Percentiles rank a stretch among this genome's conserved stretches.
Evolutionary conservation across 2,797 vertebrate species (phyloP).

Genomic region (Hipposideros larvatus): DNA sequence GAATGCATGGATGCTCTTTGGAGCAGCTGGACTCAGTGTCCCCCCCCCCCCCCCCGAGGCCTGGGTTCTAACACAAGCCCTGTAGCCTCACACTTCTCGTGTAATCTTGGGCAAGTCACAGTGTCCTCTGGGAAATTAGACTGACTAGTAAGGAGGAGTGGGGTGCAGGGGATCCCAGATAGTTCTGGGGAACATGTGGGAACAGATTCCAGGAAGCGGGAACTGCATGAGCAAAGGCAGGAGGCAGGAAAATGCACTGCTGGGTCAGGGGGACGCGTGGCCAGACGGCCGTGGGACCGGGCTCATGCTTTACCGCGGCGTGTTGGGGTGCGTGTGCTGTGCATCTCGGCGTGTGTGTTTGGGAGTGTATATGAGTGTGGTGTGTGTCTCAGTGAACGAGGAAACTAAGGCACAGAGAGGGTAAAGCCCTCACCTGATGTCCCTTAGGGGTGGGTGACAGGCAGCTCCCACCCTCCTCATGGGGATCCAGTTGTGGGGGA

Average conservation of each 20-base stretch:
- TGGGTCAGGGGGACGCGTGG: not conserved
- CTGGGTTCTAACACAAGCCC: not conserved
- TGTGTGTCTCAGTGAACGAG: not conserved
- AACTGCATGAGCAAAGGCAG: not conserved
- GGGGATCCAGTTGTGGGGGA: not conserved
- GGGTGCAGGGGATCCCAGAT: not conserved
- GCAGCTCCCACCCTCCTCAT: not conserved
- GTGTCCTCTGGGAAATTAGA: not conserved
- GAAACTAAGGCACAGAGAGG: not conserved
- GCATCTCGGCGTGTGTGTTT: too few species aligned
- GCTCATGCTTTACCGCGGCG: accelerated
- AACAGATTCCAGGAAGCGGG: not conserved
- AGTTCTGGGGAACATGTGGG: not conserved
- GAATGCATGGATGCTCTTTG: not conserved
- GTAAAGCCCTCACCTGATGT: not conserved
- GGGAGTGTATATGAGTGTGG: not conserved
- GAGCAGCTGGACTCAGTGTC: conserved; percentile 56
- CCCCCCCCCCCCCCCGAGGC: not conserved
- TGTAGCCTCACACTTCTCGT: not conserved
- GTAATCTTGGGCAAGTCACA: conserved; percentile 11
- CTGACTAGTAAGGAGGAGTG: not conserved
- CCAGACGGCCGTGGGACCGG: accelerated
- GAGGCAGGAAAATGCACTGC: not conserved
- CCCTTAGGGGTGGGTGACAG: not conserved
- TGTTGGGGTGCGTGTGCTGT: not conserved